Evolutionary conservation across 23 tunicate species (phyloP).

Genomic region (Phallusia fumigata): DNA sequence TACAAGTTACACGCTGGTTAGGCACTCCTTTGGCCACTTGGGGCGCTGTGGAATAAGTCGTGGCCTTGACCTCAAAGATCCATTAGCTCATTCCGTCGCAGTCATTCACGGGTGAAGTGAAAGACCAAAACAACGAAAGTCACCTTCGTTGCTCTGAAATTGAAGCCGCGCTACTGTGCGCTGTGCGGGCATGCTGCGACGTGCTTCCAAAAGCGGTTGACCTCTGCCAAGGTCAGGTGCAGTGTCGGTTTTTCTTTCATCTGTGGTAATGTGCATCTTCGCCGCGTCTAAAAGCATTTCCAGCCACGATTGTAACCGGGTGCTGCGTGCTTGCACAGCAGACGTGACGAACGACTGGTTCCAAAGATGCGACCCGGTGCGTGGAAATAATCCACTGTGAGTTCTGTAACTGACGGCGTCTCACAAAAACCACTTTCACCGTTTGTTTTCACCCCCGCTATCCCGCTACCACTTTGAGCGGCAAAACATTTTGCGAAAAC

Average conservation of each 20-base stretch:
- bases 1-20: no score
- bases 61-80: neutral
- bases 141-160: neutral
- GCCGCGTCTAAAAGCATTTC: neutral
- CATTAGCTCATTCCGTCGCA: neutral
- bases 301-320: no score
- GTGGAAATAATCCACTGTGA: neutral
- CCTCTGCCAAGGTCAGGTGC: conserved; percentile 5
- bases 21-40: neutral
- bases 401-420: neutral
- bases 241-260: neutral
- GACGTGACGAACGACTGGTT: neutral
- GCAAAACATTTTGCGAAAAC: neutral
- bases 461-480: neutral
- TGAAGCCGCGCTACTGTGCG: conserved; percentile 7
- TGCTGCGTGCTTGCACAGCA: no score
- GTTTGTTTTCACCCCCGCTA: neutral
- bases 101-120: neutral
- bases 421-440: neutral
- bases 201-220: neutral
- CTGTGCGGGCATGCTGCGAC: neutral
- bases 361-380: neutral
- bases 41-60: neutral
- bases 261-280: neutral
- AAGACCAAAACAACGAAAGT: conserved; percentile 1